Percentiles rank a stretch among this genome's conserved stretches.
phyloP scores from a whole-genome alignment of 2,113 vertebrate genomes.

The Phyllostomus discolor region DNA sequence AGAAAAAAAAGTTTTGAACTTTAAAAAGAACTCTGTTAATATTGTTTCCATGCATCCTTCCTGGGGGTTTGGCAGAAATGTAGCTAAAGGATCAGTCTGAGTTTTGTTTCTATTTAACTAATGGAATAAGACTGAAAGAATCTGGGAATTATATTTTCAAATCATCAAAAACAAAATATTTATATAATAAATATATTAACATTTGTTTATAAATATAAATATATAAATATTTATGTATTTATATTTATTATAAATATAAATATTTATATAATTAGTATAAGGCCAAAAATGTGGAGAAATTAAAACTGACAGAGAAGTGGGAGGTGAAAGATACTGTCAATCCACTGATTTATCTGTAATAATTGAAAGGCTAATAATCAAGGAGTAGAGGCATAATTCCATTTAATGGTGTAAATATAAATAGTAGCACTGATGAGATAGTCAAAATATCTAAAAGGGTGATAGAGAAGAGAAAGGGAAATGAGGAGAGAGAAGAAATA shows the following conservation, averaged over 20 bases:
- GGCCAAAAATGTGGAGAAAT: neutral
- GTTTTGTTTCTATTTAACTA: neutral
- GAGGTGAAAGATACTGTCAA: neutral
- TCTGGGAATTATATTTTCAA: neutral
- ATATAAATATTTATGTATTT: too few relatives aligned
- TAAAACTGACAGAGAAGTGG: neutral
- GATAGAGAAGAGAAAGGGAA: neutral
- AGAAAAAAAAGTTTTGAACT: neutral
- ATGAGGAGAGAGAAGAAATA: neutral
- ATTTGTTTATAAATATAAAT: too few relatives aligned
- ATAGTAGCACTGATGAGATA: neutral
- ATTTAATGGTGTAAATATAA: neutral
- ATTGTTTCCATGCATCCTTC: neutral
- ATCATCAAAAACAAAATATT: neutral
- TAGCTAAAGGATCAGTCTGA: neutral
- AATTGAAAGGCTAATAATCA: neutral
- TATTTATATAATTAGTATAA: neutral
- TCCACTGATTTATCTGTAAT: neutral
- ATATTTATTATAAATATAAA: too few relatives aligned
- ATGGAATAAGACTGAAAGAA: neutral
- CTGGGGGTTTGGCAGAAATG: neutral
- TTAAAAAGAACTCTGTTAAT: neutral
- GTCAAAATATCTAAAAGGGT: neutral
- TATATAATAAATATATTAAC: too few relatives aligned
- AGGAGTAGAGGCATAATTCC: neutral